phyloP scores from a whole-genome alignment of 2,113 vertebrate species.

The Macaca nemestrina region DNA sequence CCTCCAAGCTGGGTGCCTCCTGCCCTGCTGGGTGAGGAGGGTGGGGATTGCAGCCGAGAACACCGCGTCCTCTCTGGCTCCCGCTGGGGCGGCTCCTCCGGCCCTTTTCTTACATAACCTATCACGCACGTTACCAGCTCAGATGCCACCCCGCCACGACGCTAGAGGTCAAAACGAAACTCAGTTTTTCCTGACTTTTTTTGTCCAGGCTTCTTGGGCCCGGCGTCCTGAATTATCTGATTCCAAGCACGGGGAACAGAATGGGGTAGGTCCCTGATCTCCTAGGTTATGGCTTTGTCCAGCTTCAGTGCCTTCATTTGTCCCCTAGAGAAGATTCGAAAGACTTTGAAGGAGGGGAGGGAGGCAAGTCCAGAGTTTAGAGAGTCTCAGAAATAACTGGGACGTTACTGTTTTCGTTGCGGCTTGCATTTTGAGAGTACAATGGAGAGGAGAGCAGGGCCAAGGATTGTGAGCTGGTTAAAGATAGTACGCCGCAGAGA shows the following conservation, averaged over 20 bases:
- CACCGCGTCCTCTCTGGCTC: conserved; percentile 63
- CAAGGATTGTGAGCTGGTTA: neutral
- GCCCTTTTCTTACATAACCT: conserved; percentile 68
- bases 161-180: conserved; percentile 45
- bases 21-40: conserved; percentile 62
- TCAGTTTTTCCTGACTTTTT: neutral
- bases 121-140: conserved; percentile 64
- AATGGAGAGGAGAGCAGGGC: neutral
- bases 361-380: neutral
- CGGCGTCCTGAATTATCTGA: neutral
- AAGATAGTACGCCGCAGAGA: neutral
- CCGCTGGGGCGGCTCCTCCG: conserved; percentile 52
- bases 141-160: conserved; percentile 52
- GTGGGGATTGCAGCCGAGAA: conserved; percentile 67
- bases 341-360: neutral
- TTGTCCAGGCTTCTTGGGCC: neutral
- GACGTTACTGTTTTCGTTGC: neutral
- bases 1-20: conserved; percentile 49
- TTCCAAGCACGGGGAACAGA: neutral
- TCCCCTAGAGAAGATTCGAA: neutral
- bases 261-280: neutral
- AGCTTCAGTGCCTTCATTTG: neutral
- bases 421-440: neutral
- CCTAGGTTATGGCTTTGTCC: neutral
- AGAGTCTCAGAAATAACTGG: neutral